Percentiles rank a stretch among this genome's conserved stretches.
phyloP scores from a whole-genome alignment of 2,888 invertebrate species.

The Mesorhabditis belari region DNA sequence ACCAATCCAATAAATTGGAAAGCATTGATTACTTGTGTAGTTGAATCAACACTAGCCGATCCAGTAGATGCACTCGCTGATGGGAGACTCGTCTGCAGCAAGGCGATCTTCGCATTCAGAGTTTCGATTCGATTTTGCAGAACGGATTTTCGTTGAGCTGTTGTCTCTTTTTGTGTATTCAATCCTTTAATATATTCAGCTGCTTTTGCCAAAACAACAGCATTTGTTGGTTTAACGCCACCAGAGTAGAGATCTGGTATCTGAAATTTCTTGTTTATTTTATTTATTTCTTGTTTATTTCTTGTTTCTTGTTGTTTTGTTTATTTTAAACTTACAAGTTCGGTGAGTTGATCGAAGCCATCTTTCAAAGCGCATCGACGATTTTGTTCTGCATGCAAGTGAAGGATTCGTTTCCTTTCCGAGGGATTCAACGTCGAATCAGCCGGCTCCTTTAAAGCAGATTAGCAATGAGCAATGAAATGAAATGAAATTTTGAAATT shows the following conservation, averaged over 20 bases:
- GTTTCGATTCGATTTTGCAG: not conserved
- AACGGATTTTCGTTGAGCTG: not conserved
- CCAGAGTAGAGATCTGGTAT: slow-evolving; percentile 45
- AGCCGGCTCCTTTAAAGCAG: slow-evolving; percentile 25
- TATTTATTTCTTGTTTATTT: not conserved
- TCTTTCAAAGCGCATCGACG: slow-evolving; percentile 50
- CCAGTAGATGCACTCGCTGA: slow-evolving; percentile 14
- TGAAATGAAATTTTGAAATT: not conserved
- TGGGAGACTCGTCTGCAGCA: slow-evolving; percentile 42
- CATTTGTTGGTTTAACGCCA: slow-evolving; percentile 51
- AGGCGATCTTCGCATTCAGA: not conserved
- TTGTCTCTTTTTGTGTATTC: not conserved
- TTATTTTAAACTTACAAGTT: slow-evolving; percentile 29
- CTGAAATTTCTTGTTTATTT: slow-evolving; percentile 11
- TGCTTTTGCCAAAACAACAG: slow-evolving; percentile 49
- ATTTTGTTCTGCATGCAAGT: slow-evolving; percentile 52
- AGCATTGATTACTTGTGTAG: slow-evolving; percentile 21
- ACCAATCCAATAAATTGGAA: too few relatives aligned
- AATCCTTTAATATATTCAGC: slow-evolving; percentile 45
- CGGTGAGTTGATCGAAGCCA: slow-evolving; percentile 50
- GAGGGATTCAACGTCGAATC: slow-evolving; percentile 49
- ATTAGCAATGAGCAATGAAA: not conserved
- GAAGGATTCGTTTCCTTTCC: slow-evolving; percentile 50
- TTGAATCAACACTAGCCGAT: slow-evolving; percentile 13
- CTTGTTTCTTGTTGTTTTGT: not conserved